phyloP scores from a whole-genome alignment of 2,888 invertebrate genomes.

The Spilarctia lutea region DNA sequence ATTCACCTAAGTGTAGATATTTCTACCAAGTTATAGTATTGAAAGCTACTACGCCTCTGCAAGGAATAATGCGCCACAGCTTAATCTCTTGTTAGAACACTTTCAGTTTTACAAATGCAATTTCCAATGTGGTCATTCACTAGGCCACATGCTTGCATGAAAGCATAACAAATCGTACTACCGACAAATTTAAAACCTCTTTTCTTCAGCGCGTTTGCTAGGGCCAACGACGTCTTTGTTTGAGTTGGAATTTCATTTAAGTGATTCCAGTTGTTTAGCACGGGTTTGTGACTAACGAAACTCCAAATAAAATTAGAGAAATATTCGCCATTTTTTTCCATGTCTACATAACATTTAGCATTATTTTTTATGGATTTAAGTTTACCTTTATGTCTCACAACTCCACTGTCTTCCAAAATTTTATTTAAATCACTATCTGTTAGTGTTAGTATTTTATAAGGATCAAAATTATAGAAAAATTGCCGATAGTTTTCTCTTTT shows the following conservation, averaged over 20 bases:
- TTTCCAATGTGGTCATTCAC: constrained; percentile 72
- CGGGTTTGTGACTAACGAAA: constrained; percentile 69
- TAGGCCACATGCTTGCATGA: constrained; percentile 82
- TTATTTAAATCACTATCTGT: constrained; percentile 57
- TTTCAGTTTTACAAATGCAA: constrained; percentile 55
- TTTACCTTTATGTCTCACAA: constrained; percentile 75
- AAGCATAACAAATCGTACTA: constrained; percentile 77
- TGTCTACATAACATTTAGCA: constrained; percentile 68
- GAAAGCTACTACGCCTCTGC: not conserved
- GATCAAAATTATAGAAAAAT: constrained; percentile 69
- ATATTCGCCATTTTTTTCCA: constrained; percentile 67
- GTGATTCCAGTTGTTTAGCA: constrained; percentile 67
- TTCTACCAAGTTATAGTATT: not conserved
- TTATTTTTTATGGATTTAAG: constrained; percentile 74
- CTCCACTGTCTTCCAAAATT: constrained; percentile 56
- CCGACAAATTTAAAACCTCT: constrained; percentile 78
- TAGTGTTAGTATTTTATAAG: constrained; percentile 62
- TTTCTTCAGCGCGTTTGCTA: constrained; percentile 72
- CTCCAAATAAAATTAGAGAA: constrained; percentile 76
- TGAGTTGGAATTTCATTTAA: constrained; percentile 66
- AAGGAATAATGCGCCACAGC: not conserved
- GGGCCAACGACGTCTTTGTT: constrained; percentile 59
- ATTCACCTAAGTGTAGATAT: not conserved
- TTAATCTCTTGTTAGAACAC: not conserved
- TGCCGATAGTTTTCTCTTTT: constrained; percentile 72